Percentiles rank a stretch among this genome's conserved stretches.
phyloP scores from a whole-genome alignment of 2,888 invertebrate species.

The Cryptus armator region DNA sequence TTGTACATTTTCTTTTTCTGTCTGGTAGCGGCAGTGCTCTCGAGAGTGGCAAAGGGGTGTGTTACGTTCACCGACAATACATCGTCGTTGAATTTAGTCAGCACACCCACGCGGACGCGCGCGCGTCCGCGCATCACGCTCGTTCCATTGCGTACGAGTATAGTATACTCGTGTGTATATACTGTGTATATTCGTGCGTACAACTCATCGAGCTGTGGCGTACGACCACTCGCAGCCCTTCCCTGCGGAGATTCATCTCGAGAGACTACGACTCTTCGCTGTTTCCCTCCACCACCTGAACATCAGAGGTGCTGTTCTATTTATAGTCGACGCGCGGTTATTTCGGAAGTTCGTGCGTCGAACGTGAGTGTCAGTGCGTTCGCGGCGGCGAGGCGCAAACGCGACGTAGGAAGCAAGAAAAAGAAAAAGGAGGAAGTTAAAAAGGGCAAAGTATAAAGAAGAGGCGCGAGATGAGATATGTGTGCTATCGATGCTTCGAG shows the following conservation, averaged over 20 bases:
- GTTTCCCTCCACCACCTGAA: constrained; percentile 34
- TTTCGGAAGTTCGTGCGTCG: constrained; percentile 59
- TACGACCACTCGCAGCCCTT: constrained; percentile 30
- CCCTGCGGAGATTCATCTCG: constrained; percentile 25
- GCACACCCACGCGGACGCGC: constrained; percentile 68
- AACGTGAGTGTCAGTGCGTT: constrained; percentile 20
- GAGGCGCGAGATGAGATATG: constrained; percentile 40
- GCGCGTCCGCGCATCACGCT: constrained; percentile 47
- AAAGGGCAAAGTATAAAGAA: constrained; percentile 56
- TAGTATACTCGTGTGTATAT: constrained; percentile 5
- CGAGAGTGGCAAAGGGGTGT: constrained; percentile 72
- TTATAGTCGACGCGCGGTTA: constrained; percentile 62
- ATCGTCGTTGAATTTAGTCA: constrained; percentile 44
- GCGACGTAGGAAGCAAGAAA: constrained; percentile 25
- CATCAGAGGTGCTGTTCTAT: constrained; percentile 54
- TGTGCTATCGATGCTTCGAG: constrained; percentile 4
- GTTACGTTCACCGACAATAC: constrained; percentile 61
- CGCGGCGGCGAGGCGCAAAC: constrained; percentile 45
- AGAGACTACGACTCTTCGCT: constrained; percentile 33
- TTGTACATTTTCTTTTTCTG: constrained; percentile 75
- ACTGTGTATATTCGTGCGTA: not conserved
- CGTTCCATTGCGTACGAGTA: constrained; percentile 28
- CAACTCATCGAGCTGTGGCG: constrained; percentile 25
- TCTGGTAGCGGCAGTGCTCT: constrained; percentile 70
- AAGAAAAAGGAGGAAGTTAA: no score